These are phyloP conservation scores for Plebejus melissa DNA, from an alignment of 2,888 invertebrate genomes.

Conservation along the genomic window DNA sequence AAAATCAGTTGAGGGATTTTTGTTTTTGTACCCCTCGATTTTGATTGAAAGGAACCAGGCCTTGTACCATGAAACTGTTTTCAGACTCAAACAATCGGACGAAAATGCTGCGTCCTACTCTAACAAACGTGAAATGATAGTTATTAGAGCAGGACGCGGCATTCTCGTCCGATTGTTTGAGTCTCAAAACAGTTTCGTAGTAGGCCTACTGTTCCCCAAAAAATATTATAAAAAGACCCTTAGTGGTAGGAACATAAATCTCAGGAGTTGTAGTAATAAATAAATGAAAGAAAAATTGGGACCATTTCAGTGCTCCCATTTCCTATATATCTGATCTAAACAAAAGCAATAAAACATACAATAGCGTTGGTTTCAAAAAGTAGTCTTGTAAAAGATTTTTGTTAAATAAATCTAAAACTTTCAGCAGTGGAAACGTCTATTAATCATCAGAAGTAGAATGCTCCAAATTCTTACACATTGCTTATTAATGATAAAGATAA, in stretches of 20 bases:
- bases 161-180: too few species aligned
- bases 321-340: not conserved
- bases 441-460: slow-evolving; percentile 5
- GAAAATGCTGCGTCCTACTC: too few species aligned
- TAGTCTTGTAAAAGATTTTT: not conserved
- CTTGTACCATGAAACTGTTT: too few species aligned
- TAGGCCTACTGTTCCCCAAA: not conserved
- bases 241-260: not conserved
- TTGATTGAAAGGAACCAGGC: too few species aligned
- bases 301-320: not conserved
- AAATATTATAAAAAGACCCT: not conserved
- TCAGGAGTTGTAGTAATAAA: not conserved
- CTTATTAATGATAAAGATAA: slow-evolving; percentile 22
- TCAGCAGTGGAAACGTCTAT: not conserved
- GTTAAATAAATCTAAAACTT: not conserved
- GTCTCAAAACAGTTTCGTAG: too few species aligned
- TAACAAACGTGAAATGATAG: too few species aligned
- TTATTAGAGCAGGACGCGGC: too few species aligned
- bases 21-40: too few species aligned
- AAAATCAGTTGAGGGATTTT: too few species aligned
- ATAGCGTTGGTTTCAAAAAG: not conserved
- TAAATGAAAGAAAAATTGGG: not conserved
- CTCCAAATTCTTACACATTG: slow-evolving; percentile 5
- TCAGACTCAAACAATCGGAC: too few species aligned
- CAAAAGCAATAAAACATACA: not conserved